Base-by-base conservation (phyloP, 2,113 vertebrate species). In the Pygoscelis antarcticus region DNA sequence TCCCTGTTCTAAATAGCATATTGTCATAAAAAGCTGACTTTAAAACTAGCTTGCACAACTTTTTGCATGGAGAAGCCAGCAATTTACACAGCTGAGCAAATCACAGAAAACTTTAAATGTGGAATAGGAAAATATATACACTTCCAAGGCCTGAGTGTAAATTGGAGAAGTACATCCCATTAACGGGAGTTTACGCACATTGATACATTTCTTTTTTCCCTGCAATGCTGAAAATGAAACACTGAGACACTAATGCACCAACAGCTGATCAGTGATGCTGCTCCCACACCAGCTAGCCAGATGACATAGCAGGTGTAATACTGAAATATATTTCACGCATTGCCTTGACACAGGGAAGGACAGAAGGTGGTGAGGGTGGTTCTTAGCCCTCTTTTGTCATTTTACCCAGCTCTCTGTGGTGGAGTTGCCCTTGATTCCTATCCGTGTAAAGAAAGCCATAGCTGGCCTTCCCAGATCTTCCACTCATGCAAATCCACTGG, bases 61-160 rank as follows among this genome's bases (percentile, higher is more conserved):
- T 93, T 69, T 79, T 83, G 64, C 77, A 82, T n/a, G 81, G 61
- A 94, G 69, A 84, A 94, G 66, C 27, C 52, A 91, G 44, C 69
- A 92, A 95, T 96, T 95, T 92, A 91, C 65, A 87, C 83, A 94
- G 94, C 30, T 65, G 80, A 94, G 83, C 77, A 95, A 95, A 95
- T 91, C 52, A 92, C 0, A 83, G 83, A 84, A 92, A 93, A 87
- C 42, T 92, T 60, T 78, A 95, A 92, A 90, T 55, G 61, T 71
- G 44, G 77, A 95, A 30, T 75, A 66, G 40, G 57, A 92, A 97
- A 97, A 95, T 90, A 93, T 95, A 93, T 97, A 93, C 60, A 75
- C 89, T 95, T 92, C 72, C 80, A 91, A 97, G 74, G 52, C 58
- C 77, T 82, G 77, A 91, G 77, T 69, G 52, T 79, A 96, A 92